phyloP scores from a whole-genome alignment of 1,140 invertebrate species.

The Zaprionus nigranus region DNA sequence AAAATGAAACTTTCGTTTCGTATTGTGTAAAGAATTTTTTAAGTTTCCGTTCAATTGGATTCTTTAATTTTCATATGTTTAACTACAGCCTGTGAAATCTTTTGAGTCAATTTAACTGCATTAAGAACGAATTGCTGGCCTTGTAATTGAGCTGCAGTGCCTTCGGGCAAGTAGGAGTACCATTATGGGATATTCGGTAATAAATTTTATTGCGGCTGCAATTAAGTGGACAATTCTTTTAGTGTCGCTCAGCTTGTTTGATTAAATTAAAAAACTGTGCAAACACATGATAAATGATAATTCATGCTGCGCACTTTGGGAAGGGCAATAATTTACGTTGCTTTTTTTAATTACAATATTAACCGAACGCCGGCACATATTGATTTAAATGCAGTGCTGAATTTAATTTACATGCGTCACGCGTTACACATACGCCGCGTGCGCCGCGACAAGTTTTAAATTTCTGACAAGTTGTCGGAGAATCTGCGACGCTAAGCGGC shows the following conservation, averaged over 20 bases:
- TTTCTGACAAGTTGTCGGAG: slow-evolving; percentile 59
- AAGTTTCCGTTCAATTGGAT: not conserved
- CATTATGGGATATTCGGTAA: slow-evolving; percentile 32
- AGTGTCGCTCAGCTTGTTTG: slow-evolving; percentile 1
- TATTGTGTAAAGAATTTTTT: not conserved
- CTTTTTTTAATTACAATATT: slow-evolving; percentile 57
- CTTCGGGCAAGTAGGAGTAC: not conserved
- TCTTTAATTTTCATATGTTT: slow-evolving; percentile 2
- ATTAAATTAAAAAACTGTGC: slow-evolving; percentile 56
- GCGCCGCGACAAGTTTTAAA: slow-evolving; percentile 45
- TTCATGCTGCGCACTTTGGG: slow-evolving; percentile 22
- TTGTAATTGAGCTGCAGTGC: slow-evolving; percentile 34
- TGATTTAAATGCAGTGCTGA: slow-evolving; percentile 61
- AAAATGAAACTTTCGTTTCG: not conserved
- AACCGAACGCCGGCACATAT: slow-evolving; percentile 36
- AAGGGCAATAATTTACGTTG: slow-evolving; percentile 9
- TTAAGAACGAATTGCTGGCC: slow-evolving; percentile 30
- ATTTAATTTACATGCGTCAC: slow-evolving; percentile 55
- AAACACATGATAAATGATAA: slow-evolving; percentile 55
- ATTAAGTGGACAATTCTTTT: slow-evolving; percentile 59
- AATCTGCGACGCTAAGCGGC: slow-evolving; percentile 47
- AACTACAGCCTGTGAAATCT: slow-evolving; percentile 12
- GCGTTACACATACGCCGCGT: slow-evolving; percentile 28
- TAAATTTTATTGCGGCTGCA: slow-evolving; percentile 66
- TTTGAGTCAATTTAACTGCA: slow-evolving; percentile 28